Conservation (phyloP, 2,888 invertebrate species). For the Amorpha juglandis region DNA sequence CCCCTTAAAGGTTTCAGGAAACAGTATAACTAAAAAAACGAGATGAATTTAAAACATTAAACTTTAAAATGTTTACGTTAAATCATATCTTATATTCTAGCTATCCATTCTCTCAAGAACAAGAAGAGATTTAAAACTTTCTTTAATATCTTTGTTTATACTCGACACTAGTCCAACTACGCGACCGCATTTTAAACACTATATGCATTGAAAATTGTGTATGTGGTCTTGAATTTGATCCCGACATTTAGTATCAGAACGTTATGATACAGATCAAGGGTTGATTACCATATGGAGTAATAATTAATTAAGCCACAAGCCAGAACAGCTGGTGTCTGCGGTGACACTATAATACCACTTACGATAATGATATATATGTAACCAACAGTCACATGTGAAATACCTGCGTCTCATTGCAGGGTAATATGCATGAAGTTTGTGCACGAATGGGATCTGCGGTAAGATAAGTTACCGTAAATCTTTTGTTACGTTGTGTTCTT, state of each 20-base stretch:
- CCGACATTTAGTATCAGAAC: background rate
- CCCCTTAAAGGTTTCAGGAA: no score
- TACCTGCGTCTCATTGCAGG: constrained; percentile 17
- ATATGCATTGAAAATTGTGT: background rate
- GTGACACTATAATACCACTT: constrained; percentile 35
- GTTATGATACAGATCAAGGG: constrained; percentile 12
- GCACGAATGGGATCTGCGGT: constrained; percentile 9
- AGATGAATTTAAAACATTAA: no score
- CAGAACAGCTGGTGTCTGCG: constrained; percentile 45
- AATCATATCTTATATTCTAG: no score
- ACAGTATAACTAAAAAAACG: no score
- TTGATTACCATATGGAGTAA: constrained; percentile 42
- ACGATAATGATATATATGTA: constrained; percentile 29
- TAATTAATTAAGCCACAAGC: constrained; percentile 55
- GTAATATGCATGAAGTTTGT: constrained; percentile 15
- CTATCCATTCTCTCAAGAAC: no score
- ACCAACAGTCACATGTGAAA: constrained; percentile 28
- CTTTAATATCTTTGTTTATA: no score
- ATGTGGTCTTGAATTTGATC: background rate
- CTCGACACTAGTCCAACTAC: no score
- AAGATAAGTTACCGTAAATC: background rate
- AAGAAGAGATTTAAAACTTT: no score
- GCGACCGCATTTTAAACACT: background rate
- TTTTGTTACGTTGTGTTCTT: background rate
- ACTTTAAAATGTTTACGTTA: no score